These are phyloP conservation scores for Pegoplata infirma DNA, from an alignment of 2,888 invertebrate genomes.

Conservation along the genomic window DNA sequence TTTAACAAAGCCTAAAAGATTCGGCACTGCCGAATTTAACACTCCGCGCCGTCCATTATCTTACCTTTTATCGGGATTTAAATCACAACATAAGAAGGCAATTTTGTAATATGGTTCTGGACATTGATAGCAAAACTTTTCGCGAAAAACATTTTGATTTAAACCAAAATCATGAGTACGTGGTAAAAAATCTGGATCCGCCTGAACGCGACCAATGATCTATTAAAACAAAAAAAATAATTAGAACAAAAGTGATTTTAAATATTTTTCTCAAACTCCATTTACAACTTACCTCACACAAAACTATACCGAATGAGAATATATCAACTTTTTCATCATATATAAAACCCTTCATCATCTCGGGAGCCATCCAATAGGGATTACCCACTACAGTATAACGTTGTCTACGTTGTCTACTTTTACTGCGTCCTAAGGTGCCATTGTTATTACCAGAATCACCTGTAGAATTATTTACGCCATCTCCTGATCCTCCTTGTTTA, in stretches of 20 bases:
- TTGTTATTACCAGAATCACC: conserved; percentile 65
- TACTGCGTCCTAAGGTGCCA: conserved; percentile 79
- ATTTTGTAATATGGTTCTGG: conserved; percentile 93
- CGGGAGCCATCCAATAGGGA: conserved; percentile 99
- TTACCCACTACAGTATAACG: conserved; percentile 97
- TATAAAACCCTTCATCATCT: conserved; percentile 97
- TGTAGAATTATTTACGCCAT: background rate
- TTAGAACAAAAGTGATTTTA: background rate
- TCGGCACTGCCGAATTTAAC: no score
- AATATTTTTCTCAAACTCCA: background rate
- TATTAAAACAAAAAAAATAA: conserved; percentile 74
- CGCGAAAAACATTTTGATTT: conserved; percentile 90
- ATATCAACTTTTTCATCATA: conserved; percentile 98
- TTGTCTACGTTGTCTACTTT: conserved; percentile 87
- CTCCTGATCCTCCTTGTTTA: conserved; percentile 71
- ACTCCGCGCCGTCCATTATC: no score
- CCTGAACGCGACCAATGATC: conserved; percentile 96
- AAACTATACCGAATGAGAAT: conserved; percentile 95
- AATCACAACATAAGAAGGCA: conserved; percentile 93
- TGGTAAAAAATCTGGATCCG: conserved; percentile 96
- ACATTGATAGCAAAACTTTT: conserved; percentile 89
- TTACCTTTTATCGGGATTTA: conserved; percentile 92
- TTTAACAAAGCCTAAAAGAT: no score
- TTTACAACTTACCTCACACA: conserved; percentile 88
- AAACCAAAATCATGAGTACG: conserved; percentile 94